phyloP scores from a whole-genome alignment of 2,888 invertebrate species.

The Mechanitis messenoides region DNA sequence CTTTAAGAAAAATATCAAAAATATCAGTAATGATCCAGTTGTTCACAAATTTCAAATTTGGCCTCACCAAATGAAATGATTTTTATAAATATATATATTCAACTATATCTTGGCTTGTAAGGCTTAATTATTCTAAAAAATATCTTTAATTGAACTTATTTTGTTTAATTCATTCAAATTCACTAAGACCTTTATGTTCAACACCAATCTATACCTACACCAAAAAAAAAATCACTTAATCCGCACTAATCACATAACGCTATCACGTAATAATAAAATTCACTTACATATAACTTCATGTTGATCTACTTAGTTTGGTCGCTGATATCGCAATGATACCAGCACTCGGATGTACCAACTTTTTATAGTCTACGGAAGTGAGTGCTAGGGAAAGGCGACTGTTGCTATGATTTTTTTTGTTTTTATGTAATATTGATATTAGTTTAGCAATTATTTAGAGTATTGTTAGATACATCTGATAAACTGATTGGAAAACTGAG shows the following conservation, averaged over 20 bases:
- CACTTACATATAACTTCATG: conserved; percentile 72
- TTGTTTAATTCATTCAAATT: too few species aligned
- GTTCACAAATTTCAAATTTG: too few species aligned
- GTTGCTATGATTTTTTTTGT: conserved; percentile 2
- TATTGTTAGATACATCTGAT: conserved; percentile 2
- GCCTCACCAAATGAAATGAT: too few species aligned
- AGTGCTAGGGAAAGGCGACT: conserved; percentile 45
- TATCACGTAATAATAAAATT: conserved; percentile 27
- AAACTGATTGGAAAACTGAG: too few species aligned
- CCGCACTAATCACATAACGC: background rate
- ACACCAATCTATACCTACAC: background rate
- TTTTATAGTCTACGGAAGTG: conserved; percentile 72
- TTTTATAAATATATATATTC: too few species aligned
- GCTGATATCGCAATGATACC: conserved; percentile 50
- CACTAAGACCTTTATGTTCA: too few species aligned
- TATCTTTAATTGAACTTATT: too few species aligned
- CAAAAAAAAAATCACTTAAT: background rate
- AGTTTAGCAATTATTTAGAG: conserved; percentile 8
- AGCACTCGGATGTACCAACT: conserved; percentile 54
- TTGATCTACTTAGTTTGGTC: conserved; percentile 36
- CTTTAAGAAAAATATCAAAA: too few species aligned
- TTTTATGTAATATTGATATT: conserved; percentile 8
- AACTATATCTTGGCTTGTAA: too few species aligned
- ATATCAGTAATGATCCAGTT: too few species aligned
- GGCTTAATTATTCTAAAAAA: too few species aligned